phyloP scores from a whole-genome alignment of 2,113 vertebrate genomes.

The Pteruthius melanotis region DNA sequence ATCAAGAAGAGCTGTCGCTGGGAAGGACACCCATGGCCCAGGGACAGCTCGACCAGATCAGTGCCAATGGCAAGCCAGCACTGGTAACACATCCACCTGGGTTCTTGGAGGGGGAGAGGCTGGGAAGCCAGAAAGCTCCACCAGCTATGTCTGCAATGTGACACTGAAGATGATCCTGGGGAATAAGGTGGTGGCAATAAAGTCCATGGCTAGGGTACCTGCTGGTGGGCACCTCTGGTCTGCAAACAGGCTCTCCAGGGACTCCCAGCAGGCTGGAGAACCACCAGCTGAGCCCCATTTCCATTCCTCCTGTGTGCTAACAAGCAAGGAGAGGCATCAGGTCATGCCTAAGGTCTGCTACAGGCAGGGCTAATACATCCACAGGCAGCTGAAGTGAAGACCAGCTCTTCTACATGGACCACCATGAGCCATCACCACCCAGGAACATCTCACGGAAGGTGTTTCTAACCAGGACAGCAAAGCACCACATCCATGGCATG shows the following conservation, averaged over 20 bases:
- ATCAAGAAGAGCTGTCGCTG: background rate
- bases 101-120: background rate
- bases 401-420: background rate
- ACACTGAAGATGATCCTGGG: background rate
- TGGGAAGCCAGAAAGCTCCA: background rate
- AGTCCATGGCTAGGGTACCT: background rate
- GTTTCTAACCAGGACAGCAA: background rate
- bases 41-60: background rate
- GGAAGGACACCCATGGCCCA: background rate
- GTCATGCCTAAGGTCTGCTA: background rate
- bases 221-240: background rate
- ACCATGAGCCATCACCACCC: background rate
- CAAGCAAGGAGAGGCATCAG: background rate
- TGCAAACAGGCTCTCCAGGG: background rate
- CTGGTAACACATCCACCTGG: background rate
- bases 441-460: background rate
- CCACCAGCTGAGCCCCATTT: background rate
- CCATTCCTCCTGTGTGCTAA: background rate
- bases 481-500: background rate
- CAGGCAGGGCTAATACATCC: background rate
- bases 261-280: background rate
- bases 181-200: background rate
- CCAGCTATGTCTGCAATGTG: fast-evolving
- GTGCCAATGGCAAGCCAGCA: background rate
- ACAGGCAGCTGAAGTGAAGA: background rate